Evolutionary conservation across 2,797 vertebrate species (phyloP), one percentile per base, ranked within the genome.

Genomic region (Falco novaeseelandiae): DNA sequence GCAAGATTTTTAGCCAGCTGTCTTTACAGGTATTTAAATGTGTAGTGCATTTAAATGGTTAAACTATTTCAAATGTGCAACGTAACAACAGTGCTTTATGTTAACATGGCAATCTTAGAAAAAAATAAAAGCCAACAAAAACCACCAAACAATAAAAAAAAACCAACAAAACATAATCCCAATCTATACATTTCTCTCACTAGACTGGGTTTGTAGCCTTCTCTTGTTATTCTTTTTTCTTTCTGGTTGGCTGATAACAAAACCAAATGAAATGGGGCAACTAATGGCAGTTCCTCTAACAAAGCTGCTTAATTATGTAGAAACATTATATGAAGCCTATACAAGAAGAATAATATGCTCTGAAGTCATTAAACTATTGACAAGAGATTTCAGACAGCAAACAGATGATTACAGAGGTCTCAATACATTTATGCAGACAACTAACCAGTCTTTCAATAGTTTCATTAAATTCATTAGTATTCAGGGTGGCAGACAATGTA

Each of bases 271-370:
- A 97, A 95, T 86, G 76, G 87, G 93, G 94, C 96, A 95, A 81
- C 95, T 96, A 94, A 97, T 97, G 96, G 89, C 95, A 80, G 89
- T 85, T 96, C 88, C 89, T 95, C 91, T 92, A 93, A 97, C 96
- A 96, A 97, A 97, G 97, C 93, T 93, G 96, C 82, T 97, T 97
- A 97, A 97, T 97, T 97, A 97, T 92, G 94, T 97, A 97, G 96
- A 96, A 92, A 94, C 94, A 89, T 93, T 97, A 94, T 97, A 92
- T 95, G 96, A 93, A 96, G 95, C 80, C 93, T 85, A 74, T 89
- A 95, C 88, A 97, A 93, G 90, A 92, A 87, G 83, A 93, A 97
- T 73, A 97, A 93, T 91, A 92, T 94, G 92, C 92, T 97, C 71
- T 89, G 94, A 91, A 96, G 95, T 97, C 95, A 96, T 97, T 96